Conservation (phyloP, 2,113 vertebrate genomes). For the Panthera tigris region DNA sequence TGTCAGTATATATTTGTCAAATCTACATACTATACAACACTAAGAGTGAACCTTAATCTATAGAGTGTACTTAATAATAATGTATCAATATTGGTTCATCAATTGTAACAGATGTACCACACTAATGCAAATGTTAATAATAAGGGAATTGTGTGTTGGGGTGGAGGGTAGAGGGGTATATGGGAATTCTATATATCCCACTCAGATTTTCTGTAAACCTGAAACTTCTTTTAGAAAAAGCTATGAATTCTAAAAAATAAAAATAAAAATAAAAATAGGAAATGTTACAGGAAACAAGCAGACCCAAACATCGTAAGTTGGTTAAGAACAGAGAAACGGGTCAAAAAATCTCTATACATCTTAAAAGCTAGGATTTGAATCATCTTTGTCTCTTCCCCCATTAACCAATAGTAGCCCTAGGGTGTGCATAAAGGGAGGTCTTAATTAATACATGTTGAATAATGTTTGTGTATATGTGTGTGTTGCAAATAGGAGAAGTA, state of each 20-base stretch:
- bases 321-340: not conserved
- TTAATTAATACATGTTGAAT: not conserved
- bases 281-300: slow-evolving; percentile 37
- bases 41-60: not conserved
- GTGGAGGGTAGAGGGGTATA: not conserved
- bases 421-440: not conserved
- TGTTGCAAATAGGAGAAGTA: not conserved
- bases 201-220: not conserved
- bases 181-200: not conserved
- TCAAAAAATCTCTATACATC: not conserved
- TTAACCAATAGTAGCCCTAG: not conserved
- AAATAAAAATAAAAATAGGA: not conserved
- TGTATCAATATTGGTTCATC: not conserved
- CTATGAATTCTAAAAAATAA: not conserved
- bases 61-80: not conserved
- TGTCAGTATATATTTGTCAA: not conserved
- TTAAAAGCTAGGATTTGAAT: not conserved
- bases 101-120: not conserved
- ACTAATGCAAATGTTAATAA: not conserved
- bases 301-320: not conserved
- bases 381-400: not conserved
- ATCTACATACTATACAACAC: not conserved
- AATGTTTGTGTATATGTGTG: not conserved
- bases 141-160: not conserved
- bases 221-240: not conserved